Conservation (phyloP, 2,797 vertebrate genomes). For the Pristis pectinata region DNA sequence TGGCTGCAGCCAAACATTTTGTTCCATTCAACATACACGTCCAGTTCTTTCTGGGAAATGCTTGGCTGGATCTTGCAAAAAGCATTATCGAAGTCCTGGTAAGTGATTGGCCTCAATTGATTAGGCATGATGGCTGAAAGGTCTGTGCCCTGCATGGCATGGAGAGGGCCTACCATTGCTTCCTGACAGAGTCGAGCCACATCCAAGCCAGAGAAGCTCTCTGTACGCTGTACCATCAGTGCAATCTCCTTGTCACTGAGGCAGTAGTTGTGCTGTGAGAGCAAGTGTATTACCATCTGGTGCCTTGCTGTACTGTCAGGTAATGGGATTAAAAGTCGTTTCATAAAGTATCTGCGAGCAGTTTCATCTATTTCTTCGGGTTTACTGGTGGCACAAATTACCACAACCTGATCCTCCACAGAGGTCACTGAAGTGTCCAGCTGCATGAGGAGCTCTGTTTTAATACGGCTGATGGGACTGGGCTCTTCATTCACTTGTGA, state of each 20-base stretch:
- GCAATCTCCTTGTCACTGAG: conserved; percentile 97
- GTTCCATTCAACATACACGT: conserved; percentile 98
- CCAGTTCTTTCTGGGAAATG: conserved; percentile 98
- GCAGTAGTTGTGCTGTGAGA: conserved; percentile 99
- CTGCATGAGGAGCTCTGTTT: conserved; percentile 93
- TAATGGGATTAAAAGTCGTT: conserved; percentile 91
- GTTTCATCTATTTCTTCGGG: conserved; percentile 96
- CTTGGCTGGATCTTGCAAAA: conserved; percentile 99
- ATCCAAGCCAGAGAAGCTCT: conserved; percentile 94
- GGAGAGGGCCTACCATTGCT: conserved; percentile 84
- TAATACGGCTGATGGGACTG: conserved; percentile 85
- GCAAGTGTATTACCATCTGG: conserved; percentile 98
- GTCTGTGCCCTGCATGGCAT: conserved; percentile 81
- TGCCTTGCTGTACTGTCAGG: conserved; percentile 92
- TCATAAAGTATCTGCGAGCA: conserved; percentile 95
- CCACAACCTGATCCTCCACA: conserved; percentile 88
- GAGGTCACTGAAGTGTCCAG: conserved; percentile 89
- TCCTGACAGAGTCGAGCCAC: conserved; percentile 95
- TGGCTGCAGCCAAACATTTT: conserved; percentile 99
- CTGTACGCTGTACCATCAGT: conserved; percentile 94
- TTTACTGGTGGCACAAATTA: conserved; percentile 96
- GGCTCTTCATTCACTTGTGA: conserved; percentile 83
- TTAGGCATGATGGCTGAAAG: conserved; percentile 86
- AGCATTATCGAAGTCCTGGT: conserved; percentile 99
- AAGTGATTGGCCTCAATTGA: conserved; percentile 91